Conservation (phyloP, 2,113 vertebrate species). For the Melanerpes formicivorus region DNA sequence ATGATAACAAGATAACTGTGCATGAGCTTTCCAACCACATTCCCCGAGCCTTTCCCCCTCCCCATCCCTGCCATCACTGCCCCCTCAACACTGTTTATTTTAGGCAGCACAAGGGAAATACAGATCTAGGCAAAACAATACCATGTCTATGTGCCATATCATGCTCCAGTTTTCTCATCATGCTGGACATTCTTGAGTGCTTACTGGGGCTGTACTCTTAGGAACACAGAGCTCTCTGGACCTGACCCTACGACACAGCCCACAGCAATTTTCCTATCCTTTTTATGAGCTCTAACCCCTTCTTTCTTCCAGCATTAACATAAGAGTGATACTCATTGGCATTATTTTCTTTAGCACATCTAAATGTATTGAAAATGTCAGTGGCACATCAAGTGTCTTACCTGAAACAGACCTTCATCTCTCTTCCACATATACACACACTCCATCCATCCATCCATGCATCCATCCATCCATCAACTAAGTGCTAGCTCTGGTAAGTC, state of each 20-base stretch:
- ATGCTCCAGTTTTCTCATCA: not conserved
- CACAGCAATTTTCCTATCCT: not conserved
- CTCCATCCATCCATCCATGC: not conserved
- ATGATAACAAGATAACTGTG: not conserved
- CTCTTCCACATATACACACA: not conserved
- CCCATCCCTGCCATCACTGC: not conserved
- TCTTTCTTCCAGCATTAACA: not conserved
- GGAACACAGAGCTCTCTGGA: not conserved
- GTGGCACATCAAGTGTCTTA: not conserved
- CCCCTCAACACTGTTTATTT: not conserved
- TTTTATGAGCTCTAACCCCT: not conserved
- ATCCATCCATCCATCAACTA: not conserved
- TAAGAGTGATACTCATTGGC: not conserved
- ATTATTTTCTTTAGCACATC: not conserved
- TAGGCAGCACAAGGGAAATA: not conserved
- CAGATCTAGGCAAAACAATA: slow-evolving; percentile 41
- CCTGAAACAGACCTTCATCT: not conserved
- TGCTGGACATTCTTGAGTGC: not conserved
- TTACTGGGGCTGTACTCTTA: not conserved
- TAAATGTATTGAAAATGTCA: not conserved
- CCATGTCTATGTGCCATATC: not conserved
- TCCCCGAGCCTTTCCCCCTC: not conserved
- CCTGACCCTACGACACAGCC: not conserved
- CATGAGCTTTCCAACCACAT: slow-evolving; percentile 17
- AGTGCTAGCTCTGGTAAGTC: not conserved